phyloP scores from a whole-genome alignment of 2,797 vertebrate genomes.

The Adelosebastes latens region DNA sequence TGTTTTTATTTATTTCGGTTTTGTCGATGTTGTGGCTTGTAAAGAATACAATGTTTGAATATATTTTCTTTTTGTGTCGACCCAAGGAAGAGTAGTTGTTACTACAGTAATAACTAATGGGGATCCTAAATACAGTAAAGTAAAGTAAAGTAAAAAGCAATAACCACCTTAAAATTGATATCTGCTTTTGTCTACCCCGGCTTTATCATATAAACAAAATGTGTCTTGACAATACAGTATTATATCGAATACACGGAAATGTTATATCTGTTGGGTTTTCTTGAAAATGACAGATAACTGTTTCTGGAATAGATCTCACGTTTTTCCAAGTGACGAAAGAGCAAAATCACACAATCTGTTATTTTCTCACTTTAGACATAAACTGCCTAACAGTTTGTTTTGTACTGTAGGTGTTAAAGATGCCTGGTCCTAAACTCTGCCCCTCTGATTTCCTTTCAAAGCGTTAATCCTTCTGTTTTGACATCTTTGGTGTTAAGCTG shows the following conservation, averaged over 20 bases:
- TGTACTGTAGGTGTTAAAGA: not conserved
- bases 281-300: not conserved
- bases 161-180: not conserved
- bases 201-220: not conserved
- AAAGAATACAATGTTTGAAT: not conserved
- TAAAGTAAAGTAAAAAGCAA: not conserved
- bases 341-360: not conserved
- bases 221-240: not conserved
- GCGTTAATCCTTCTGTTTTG: slow-evolving; percentile 46
- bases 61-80: not conserved
- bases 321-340: not conserved
- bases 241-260: not conserved
- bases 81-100: not conserved
- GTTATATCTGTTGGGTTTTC: not conserved
- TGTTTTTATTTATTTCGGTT: not conserved
- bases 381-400: not conserved
- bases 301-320: not conserved
- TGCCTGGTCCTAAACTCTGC: not conserved
- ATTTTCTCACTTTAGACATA: not conserved
- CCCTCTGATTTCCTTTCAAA: slow-evolving; percentile 7
- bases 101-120: not conserved
- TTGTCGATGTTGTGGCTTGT: not conserved
- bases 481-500: slow-evolving; percentile 42
- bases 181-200: not conserved
- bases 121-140: too few relatives aligned